Percentiles rank a stretch among this genome's conserved stretches.
Conservation (phyloP, 2,797 vertebrate species). For the Ceyx erithaca region DNA sequence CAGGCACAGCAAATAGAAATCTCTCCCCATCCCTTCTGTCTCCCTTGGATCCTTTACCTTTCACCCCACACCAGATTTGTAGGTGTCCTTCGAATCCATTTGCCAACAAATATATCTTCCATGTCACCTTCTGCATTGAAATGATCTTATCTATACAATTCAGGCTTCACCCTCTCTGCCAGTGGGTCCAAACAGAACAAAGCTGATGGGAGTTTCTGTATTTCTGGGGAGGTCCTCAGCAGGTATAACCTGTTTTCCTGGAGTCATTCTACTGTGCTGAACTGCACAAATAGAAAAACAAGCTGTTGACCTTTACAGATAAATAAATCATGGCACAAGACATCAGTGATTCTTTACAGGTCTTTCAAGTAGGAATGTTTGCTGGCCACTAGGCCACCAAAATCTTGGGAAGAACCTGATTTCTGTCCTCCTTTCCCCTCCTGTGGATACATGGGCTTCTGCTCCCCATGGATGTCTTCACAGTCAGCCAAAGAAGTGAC, state of each 20-base stretch:
- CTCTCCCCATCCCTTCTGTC: background rate
- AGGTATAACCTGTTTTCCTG: slow-evolving; percentile 14
- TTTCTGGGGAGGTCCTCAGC: background rate
- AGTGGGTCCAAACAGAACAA: background rate
- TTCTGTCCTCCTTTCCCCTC: background rate
- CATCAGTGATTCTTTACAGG: background rate
- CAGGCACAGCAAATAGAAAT: background rate
- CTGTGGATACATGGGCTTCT: background rate
- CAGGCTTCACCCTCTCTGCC: background rate
- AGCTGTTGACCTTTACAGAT: background rate
- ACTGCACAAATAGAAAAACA: background rate
- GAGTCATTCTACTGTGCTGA: background rate
- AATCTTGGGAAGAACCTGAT: background rate
- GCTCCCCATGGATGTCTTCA: background rate
- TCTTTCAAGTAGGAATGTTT: background rate
- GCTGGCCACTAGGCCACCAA: background rate
- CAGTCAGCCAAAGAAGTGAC: background rate
- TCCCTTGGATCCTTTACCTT: background rate
- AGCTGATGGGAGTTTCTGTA: background rate
- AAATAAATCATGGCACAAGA: background rate
- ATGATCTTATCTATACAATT: background rate
- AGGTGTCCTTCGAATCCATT: background rate
- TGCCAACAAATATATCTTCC: background rate
- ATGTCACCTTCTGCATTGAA: background rate
- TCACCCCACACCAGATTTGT: background rate